phyloP scores from a whole-genome alignment of 1,140 invertebrate genomes.

The Phocides pigmalion region DNA sequence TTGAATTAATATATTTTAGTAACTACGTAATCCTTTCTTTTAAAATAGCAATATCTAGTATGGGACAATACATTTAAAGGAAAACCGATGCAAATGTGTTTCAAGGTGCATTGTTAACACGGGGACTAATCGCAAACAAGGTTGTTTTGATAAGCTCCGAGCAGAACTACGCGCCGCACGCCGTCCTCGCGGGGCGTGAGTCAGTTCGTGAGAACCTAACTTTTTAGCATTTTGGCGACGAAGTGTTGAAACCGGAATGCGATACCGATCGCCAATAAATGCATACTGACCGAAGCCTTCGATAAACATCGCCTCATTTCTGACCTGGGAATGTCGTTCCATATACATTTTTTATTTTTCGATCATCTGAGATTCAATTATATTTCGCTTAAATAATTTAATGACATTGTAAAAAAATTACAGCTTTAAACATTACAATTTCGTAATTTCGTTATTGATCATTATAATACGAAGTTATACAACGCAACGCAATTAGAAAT shows the following conservation, averaged over 20 bases:
- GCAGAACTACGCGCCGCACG: neutral
- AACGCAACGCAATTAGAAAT: too few relatives aligned
- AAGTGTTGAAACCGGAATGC: neutral
- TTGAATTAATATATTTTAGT: too few relatives aligned
- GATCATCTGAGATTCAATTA: too few relatives aligned
- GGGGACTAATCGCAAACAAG: neutral
- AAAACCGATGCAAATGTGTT: slow-evolving; percentile 2
- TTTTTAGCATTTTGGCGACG: slow-evolving; percentile 18
- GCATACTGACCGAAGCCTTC: slow-evolving; percentile 3
- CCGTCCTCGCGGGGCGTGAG: too few relatives aligned
- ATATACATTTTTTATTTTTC: neutral
- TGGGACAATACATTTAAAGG: neutral
- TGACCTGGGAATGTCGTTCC: neutral
- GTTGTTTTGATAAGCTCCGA: slow-evolving; percentile 7
- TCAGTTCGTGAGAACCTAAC: slow-evolving; percentile 13
- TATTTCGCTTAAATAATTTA: too few relatives aligned
- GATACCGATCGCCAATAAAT: slow-evolving; percentile 1
- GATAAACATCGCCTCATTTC: neutral
- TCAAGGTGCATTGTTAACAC: neutral
- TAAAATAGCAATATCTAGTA: too few relatives aligned
- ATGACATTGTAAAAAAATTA: too few relatives aligned
- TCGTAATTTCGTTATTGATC: too few relatives aligned
- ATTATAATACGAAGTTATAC: too few relatives aligned
- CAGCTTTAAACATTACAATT: too few relatives aligned
- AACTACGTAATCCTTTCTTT: too few relatives aligned